Evolutionary conservation across 2,888 invertebrate species (phyloP), one percentile per base, ranked within the genome.

Genomic region (Sphaerophoria taeniata): DNA sequence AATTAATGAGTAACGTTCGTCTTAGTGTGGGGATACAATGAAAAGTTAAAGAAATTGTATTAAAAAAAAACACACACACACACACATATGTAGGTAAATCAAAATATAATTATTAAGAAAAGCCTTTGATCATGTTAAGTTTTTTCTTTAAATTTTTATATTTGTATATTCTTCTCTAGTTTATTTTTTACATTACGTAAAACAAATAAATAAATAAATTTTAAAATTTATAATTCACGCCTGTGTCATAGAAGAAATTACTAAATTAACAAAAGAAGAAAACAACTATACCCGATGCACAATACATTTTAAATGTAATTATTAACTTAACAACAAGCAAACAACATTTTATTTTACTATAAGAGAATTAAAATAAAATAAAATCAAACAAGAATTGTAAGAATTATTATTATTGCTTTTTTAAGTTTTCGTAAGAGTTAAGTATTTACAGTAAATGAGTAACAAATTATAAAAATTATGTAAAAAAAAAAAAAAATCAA

Each of bases 351-450:
- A 85, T 81, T 73, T 85, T 76, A 85, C 73, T 75, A 80, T 58
- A 58, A 55, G 76, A 53, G 11, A 14, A 49, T 4, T 11, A 16
- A 36, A 74, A 82, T 24, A 45, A 56, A 73, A 79, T 85, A 47
- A 69, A 67, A 49, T 36, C 14, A 74, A 86, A 87, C 76, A 56
- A 69, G 88, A 90, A 88, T 89, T 89, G 90, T 90, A 81, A 87
- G 24, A 89, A 89, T 88, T 89, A 90, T 90, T 90, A 84, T 85
- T 77, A 90, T 88, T 83, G 90, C 90, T 90, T 91, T 90, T 43
- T 90, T 89, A 75, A 90, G 90, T 90, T 90, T 88, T 89, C 88
- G 89, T 88, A 88, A 89, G 88, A 90, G 89, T 90, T 90, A 90
- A 89, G 89, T 90, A 89, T 90, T 89, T 89, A 88, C 87, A 90